Evolutionary conservation across 2,113 vertebrate genomes (phyloP).

Genomic region (Crypturellus undulatus): DNA sequence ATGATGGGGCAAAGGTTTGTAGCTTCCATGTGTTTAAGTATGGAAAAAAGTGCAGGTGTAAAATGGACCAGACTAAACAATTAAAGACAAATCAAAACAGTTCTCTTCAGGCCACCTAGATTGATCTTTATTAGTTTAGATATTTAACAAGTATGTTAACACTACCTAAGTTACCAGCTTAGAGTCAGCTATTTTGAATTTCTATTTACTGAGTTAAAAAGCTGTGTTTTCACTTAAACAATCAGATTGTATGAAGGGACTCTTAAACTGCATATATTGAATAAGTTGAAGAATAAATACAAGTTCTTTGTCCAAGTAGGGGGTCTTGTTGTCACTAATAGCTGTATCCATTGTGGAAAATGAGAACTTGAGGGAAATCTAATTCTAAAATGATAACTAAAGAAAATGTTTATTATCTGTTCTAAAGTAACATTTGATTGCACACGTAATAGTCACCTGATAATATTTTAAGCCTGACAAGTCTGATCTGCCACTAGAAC

Average conservation of each 20-base stretch:
- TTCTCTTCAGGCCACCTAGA: neutral
- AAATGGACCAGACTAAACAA: neutral
- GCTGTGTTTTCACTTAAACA: neutral
- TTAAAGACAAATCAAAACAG: neutral
- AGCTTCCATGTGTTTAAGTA: neutral
- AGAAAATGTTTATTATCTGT: neutral
- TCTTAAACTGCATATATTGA: neutral
- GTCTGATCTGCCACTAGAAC: neutral
- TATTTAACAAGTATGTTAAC: neutral
- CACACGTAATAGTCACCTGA: neutral
- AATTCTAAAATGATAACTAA: neutral
- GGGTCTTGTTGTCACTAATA: neutral
- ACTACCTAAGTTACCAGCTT: neutral
- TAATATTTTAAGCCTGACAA: neutral
- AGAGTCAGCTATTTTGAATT: neutral
- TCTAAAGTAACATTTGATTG: neutral
- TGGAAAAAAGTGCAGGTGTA: neutral
- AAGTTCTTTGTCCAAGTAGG: neutral
- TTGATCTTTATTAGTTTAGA: neutral
- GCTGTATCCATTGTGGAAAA: accelerated
- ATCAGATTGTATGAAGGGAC: neutral
- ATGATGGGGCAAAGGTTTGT: neutral
- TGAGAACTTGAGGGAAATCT: neutral
- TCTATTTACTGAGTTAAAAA: neutral
- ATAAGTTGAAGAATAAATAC: neutral